Evolutionary conservation across 2,888 invertebrate genomes (phyloP), one percentile per base, ranked within the genome.

Genomic region (Macrosoma leucophasiata): DNA sequence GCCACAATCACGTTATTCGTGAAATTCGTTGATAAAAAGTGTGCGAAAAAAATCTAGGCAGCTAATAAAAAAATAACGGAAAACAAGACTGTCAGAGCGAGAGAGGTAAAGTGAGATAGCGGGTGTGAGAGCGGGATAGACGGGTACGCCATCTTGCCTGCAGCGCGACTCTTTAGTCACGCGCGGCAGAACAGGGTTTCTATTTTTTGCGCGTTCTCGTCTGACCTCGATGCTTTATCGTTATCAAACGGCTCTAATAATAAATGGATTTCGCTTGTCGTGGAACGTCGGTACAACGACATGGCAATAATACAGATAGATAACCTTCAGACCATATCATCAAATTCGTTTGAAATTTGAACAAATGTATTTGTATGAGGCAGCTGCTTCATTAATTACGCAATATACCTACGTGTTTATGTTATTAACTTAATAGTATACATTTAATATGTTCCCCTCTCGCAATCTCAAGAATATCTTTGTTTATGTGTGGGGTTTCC

Each of bases 211-310:
- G 63, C 68, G 70, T 56, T 75, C 71, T 71, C 63, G 66, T 67
- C 71, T 79, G 79, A 79, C 81, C 81, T 81, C 81, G 75, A 74
- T 73, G 70, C 63, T 77, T 77, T 79, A 82, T 82, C 81, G 75
- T 77, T 82, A 81, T 81, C 81, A 75, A 70, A 64, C 65, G 52
- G 52, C 62, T 62, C 62, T 72, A 75, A 73, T 71, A 74, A 74
- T 72, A 76, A 75, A 73, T 68, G 65, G 65, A 70, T 70, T 75
- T 72, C 55, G 63, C 62, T 61, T 53, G 61, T 63, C 58, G 61
- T 57, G 61, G 62, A 70, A 69, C 66, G 62, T 56, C 49, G 56
- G 52, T 53, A 59, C 54, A 63, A 62, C 56, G 47, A 59, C 50
- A 53, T 54, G 50, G 57, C 58, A 62, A 58, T 55, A 59, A 63